Evolutionary conservation across 2,797 vertebrate species (phyloP).

Genomic region (Poeciliopsis paucimaculata): DNA sequence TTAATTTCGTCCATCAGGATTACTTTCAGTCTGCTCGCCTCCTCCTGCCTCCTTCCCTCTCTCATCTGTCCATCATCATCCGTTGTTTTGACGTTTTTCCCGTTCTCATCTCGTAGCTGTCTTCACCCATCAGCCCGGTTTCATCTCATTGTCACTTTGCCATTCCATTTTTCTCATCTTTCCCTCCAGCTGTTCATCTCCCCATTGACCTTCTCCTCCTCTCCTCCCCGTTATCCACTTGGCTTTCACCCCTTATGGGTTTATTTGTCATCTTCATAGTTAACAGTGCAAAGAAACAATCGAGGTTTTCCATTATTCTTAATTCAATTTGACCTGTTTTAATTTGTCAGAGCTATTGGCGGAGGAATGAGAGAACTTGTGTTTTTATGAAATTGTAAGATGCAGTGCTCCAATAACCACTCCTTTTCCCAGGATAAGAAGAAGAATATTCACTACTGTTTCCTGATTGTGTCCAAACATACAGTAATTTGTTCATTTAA

Average conservation of each 20-base stretch:
- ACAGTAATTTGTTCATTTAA: background rate
- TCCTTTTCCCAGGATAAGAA: background rate
- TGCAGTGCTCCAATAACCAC: too few relatives aligned
- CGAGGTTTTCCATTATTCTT: background rate
- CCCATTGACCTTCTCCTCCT: background rate
- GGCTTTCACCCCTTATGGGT: slow-evolving; percentile 6
- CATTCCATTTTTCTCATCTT: slow-evolving; percentile 47
- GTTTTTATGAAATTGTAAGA: background rate
- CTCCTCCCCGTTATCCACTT: slow-evolving; percentile 17
- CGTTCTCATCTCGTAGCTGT: slow-evolving; percentile 62
- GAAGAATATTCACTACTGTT: background rate
- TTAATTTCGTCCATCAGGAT: slow-evolving; percentile 45
- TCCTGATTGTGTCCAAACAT: background rate
- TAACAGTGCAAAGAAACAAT: background rate
- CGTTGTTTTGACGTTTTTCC: slow-evolving; percentile 63
- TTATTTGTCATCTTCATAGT: slow-evolving; percentile 8
- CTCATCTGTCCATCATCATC: slow-evolving; percentile 57
- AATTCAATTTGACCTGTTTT: background rate
- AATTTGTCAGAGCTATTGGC: background rate
- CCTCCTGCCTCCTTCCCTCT: background rate
- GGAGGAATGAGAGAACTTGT: background rate
- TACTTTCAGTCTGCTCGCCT: slow-evolving; percentile 13
- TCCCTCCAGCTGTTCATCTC: slow-evolving; percentile 10
- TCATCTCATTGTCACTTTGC: slow-evolving; percentile 58
- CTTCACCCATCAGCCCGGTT: slow-evolving; percentile 52